Conservation (phyloP, 30 jellyfish, hydroid and myxozoan species). For the Aurelia sp. region DNA sequence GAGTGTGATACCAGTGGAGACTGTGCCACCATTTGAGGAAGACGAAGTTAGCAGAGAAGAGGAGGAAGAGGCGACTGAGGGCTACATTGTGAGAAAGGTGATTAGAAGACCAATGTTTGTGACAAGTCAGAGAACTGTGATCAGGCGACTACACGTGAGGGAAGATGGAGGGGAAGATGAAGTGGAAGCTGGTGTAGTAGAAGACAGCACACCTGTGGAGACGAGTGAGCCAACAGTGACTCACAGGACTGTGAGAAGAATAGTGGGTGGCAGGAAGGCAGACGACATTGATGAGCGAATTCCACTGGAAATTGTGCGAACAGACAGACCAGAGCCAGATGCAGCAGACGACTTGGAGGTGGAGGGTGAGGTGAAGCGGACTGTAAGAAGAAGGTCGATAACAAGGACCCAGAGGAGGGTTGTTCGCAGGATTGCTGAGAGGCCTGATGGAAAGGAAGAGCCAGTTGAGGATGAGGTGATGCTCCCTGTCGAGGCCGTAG, state of each 20-base stretch:
- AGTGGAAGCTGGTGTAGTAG: conserved; percentile 53
- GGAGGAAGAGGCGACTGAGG: conserved; percentile 9
- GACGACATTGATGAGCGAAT: conserved; percentile 42
- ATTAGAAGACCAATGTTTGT: conserved; percentile 73
- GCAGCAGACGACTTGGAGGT: conserved; percentile 52
- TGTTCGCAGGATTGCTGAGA: conserved; percentile 66
- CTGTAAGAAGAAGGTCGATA: conserved; percentile 71
- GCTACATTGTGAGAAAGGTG: conserved; percentile 50
- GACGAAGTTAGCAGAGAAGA: conserved; percentile 21
- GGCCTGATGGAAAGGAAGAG: conserved; percentile 29
- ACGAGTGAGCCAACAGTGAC: conserved; percentile 56
- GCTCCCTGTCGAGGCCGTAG: conserved; percentile 51
- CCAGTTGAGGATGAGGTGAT: conserved; percentile 50
- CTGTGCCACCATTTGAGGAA: conserved; percentile 12
- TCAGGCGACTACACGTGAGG: conserved; percentile 20
- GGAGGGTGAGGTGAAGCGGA: conserved; percentile 72
- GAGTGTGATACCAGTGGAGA: conserved; percentile 22
- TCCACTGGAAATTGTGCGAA: conserved; percentile 69
- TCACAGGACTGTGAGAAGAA: conserved; percentile 70
- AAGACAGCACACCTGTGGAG: conserved; percentile 34
- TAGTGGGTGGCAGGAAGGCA: conserved; percentile 32
- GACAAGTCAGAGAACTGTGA: conserved; percentile 77
- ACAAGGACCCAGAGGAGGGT: conserved; percentile 73
- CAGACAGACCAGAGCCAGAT: conserved; percentile 77
- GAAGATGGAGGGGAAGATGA: conserved; percentile 55